phyloP scores from a whole-genome alignment of 2,797 vertebrate species.

The Varecia variegata region DNA sequence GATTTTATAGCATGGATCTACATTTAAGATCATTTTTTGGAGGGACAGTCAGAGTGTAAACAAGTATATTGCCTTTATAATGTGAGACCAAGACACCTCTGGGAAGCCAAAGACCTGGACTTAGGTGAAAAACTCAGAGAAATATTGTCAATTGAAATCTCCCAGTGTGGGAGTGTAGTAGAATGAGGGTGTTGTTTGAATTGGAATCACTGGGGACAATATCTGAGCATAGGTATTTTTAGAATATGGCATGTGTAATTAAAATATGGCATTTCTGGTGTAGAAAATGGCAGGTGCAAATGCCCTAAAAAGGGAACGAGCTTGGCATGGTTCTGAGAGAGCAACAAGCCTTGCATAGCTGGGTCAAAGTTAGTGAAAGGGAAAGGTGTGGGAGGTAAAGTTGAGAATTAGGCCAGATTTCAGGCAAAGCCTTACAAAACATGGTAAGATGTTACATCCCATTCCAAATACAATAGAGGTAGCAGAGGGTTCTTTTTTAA shows the following conservation, averaged over 20 bases:
- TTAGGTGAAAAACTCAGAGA: not conserved
- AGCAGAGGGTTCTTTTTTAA: not conserved
- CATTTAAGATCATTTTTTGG: not conserved
- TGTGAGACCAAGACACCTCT: not conserved
- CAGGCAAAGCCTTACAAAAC: not conserved
- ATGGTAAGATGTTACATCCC: not conserved
- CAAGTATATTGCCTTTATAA: not conserved
- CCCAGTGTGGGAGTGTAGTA: not conserved
- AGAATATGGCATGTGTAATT: not conserved
- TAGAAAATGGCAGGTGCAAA: not conserved
- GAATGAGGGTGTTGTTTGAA: not conserved
- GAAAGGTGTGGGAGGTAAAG: not conserved
- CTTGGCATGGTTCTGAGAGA: not conserved
- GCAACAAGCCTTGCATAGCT: rapidly evolving
- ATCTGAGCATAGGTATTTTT: not conserved
- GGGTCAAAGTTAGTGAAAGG: not conserved
- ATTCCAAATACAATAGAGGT: not conserved
- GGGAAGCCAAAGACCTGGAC: not conserved
- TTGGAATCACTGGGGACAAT: not conserved
- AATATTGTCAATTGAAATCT: not conserved
- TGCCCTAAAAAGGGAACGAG: not conserved
- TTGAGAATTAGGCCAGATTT: not conserved
- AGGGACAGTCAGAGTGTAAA: not conserved
- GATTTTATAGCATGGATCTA: not conserved
- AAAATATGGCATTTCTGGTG: not conserved